Evolutionary conservation across 1,140 invertebrate species (phyloP), one percentile per base, ranked within the genome.

Genomic region (Zaprionus taronus): DNA sequence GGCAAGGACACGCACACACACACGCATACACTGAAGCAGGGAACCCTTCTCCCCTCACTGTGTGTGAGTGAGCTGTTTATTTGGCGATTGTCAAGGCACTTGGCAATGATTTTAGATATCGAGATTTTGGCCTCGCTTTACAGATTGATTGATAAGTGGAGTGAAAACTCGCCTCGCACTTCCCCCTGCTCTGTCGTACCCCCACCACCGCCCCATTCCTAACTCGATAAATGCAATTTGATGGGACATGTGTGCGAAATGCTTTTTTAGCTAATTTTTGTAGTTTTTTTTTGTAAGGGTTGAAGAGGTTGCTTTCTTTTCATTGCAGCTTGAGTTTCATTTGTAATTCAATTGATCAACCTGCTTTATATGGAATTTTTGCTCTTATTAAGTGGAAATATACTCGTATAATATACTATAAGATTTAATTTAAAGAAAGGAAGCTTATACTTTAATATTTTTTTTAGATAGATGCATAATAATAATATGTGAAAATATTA

Each of bases 51-150:
- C 11, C 47, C 20, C 20, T 51, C 47, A 14, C 4, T 14, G 20
- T 51, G 47, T 72, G 31, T 55, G 77, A 86, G 74, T 80, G 63
- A 87, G 77, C 77, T 83, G 84, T 83, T 86, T 87, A 87, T 83
- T 83, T 73, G 69, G 11, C 51, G 62, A 79, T 77, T 71, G 77
- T 62, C 72, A 31, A 67, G 61, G 60, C 55, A 73, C 36, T 78
- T 76, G 41, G 51, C 15, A 67, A 26, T 67, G 60, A 72, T 72
- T 65, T 72, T 34, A 63, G 63, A 66, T 66, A 60, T 61, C 14
- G 15, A 3, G 55, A 31, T 58, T 47, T 65, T 41, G 70, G 65
- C 65, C 68, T 74, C 24, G 44, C 26, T n/a, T 69, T 55, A 34
- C 49, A 34, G 62, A 79, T 73, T 77, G 72, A 86, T 86, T 36